Evolutionary conservation across 2,797 vertebrate genomes (phyloP), one percentile per base, ranked within the genome.

Genomic region (Podargus strigoides): DNA sequence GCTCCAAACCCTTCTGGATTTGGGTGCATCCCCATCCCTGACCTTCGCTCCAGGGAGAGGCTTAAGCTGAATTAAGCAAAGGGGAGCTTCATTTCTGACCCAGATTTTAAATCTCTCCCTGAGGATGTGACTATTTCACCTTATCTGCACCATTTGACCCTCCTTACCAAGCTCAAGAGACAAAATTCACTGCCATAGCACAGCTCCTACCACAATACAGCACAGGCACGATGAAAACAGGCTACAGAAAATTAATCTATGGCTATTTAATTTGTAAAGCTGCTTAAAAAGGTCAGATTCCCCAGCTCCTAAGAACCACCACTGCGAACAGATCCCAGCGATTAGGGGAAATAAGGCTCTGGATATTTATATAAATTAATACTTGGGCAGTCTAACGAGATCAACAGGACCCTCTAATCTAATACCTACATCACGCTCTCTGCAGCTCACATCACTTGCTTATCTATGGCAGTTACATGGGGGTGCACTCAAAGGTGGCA

Each of bases 241-340:
- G 87, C 89, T 89, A 46, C 42, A 28, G 79, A 91, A 91, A 94
- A 96, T 94, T 85, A 83, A 96, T 90, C 95, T 85, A 13, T 27
- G 75, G 95, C 90, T 90, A 89, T 84, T 87, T 84, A 67, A 73
- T 77, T 87, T 74, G 83, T 52, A 91, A 96, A 95, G 89, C 94
- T 77, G 87, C 94, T 94, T 95, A 86, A 62, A 94, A 91, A 92
- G 91, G 89, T 93, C 85, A 92, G 69, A 77, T 72, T 72, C 76
- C 64, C 58, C 85, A 53, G 79, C 87, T 93, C 82, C 4, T 59
- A 63, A 93, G 94, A 89, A 67, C 47, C 55, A 34, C 2, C 47
- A 27, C 7, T 0, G 37, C 87, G 82, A 85, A 74, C 69, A 83
- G 91, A 96, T 77, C 87, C 79, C 44, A 42, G 58, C 12, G 66